Evolutionary conservation across 2,797 vertebrate genomes (phyloP), one percentile per base, ranked within the genome.

Genomic region (Lepus oiostolus): DNA sequence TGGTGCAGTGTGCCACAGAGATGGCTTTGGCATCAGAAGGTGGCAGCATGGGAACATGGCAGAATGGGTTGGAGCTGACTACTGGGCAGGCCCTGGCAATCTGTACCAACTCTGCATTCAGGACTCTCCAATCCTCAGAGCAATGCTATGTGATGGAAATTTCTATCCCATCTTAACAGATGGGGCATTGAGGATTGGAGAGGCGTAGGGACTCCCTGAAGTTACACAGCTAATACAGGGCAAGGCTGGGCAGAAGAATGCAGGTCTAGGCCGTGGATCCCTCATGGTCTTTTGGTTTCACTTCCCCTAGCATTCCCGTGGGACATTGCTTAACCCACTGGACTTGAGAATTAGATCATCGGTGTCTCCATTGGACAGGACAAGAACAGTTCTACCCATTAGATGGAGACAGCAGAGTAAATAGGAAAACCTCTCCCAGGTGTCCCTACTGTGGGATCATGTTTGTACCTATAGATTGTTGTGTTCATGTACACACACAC

Each of bases 1-100:
- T 32, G 9, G 96, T 84, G 75, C 95, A 95, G 92, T 79, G 68
- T 98, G 91, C 85, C 67, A 30, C 1, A 0, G 83, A 90, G 58
- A 92, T 93, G 76, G 79, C 94, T 96, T 50, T 92, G 93, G 90
- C 88, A 95, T 96, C 96, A 94, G 90, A 94, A 95, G 93, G 90
- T 95, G 96, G 95, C 97, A 95, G 96, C 88, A 84, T 81, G 92
- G 77, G 80, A 84, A 86, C 14, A 6, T 85, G 85, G 79, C 70
- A 93, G 82, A 82, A 47, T 50, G 68, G 60, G 38, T 32, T 62
- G 67, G 70, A 70, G 50, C n/a, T 1, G 2, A 35, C 68, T 81
- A 0, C 14, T 8, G 76, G 67, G 19, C 32, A 28, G 50, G 52
- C 74, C 47, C 9, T 17, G 65, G 54, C 28, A 32, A 38, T 52